Base-by-base conservation (phyloP, 2,888 invertebrate genomes). In the Hartigia nigra region DNA sequence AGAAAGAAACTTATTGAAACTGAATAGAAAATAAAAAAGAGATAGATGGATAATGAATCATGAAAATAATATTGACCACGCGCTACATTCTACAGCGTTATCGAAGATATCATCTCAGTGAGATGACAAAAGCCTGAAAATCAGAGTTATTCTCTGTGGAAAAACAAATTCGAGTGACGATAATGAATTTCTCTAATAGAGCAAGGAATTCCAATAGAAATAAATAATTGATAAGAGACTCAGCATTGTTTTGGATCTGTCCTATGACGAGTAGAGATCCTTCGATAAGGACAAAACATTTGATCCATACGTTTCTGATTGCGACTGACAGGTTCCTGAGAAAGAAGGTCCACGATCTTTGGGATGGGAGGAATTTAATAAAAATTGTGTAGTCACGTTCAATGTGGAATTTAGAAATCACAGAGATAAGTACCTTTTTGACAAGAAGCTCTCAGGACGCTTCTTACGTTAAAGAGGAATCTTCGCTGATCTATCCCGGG, bases 381-480 rank as follows among this genome's bases (percentile, higher is more conserved):
- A 55, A 55, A 23, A 2, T 55, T 9, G 23, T 23, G 23, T 55
- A 9, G 23, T 55, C 55, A 55, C 14, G 23, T 55, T 23, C 9
- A 55, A 55, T 55, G 23, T 23, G 55, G 23, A 23, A 23, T 55
- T 2, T 55, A 23, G 23, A 9, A 23, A 55, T 55, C 23, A 55
- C 23, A 23, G 55, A 23, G 23, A 55, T 55, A 55, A 55, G 23
- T 55, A 55, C 55, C 55, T 55, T 55, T 9, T 55, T 23, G 55
- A 55, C 55, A 23, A 9, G 55, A 55, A 55, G 55, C 0, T 55
- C 55, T 23, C 55, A 55, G 23, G 23, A 55, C 55, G 55, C 23
- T 55, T 55, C 23, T 55, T 55, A 55, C 55, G 55, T 55, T 55
- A 55, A 55, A 69, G 69, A 77, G 74, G 32, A 74, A 74, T 55